Percentiles rank a stretch among this genome's conserved stretches.
Conservation (phyloP, 2,113 vertebrate species). For the Mugil cephalus region DNA sequence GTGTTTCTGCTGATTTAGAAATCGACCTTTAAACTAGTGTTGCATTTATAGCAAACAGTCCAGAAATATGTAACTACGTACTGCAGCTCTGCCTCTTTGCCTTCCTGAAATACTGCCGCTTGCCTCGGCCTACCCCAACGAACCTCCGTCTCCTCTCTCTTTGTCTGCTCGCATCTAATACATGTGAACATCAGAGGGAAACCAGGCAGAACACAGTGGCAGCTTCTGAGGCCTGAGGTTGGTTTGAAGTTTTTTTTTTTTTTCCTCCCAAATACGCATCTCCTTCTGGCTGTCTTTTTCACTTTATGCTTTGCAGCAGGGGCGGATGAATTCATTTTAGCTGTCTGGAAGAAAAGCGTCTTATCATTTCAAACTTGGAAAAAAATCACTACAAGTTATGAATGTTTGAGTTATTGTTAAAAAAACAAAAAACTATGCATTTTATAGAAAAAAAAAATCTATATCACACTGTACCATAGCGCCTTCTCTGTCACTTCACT, state of each 20-base stretch:
- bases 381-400: too few species aligned
- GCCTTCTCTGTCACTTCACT: too few species aligned
- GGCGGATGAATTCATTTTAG: not conserved
- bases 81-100: constrained; percentile 9
- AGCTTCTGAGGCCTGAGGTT: constrained; percentile 39
- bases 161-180: constrained; percentile 14
- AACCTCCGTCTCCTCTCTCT: not conserved
- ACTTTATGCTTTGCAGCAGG: not conserved
- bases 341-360: not conserved
- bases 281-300: constrained; percentile 13
- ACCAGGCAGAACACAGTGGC: constrained; percentile 32
- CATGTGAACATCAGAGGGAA: constrained; percentile 50
- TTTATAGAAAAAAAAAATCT: too few species aligned
- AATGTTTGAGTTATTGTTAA: too few species aligned
- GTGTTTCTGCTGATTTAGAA: constrained; percentile 35
- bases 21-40: constrained; percentile 35
- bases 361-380: constrained; percentile 6
- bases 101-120: constrained; percentile 13
- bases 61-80: not conserved
- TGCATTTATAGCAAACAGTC: constrained; percentile 28
- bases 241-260: constrained; percentile 43
- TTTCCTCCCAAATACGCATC: constrained; percentile 15
- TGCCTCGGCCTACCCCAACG: constrained; percentile 26
- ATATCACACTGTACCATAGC: too few species aligned
- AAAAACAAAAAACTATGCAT: too few species aligned